Evolutionary conservation across 2,797 vertebrate genomes (phyloP).

Genomic region (Centropyge bicolor): DNA sequence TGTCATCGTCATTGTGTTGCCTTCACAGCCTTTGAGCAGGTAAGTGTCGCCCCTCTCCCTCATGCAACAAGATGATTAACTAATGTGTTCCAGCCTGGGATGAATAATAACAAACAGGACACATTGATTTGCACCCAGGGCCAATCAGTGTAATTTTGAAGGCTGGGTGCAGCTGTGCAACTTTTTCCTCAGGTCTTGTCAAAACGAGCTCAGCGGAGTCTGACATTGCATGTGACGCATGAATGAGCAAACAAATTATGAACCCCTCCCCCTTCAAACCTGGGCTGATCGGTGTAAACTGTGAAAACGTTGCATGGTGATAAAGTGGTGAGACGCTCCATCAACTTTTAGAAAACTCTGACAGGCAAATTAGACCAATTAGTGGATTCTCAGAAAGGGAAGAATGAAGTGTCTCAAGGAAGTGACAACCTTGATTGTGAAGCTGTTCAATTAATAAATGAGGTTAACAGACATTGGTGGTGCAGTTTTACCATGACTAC

Average conservation of each 20-base stretch:
- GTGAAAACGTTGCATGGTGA: conserved; percentile 7
- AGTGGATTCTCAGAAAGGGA: neutral
- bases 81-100: neutral
- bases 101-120: neutral
- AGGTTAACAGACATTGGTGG: neutral
- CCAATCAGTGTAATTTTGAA: conserved; percentile 30
- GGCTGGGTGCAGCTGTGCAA: conserved; percentile 23
- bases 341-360: conserved; percentile 14
- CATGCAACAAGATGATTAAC: conserved; percentile 12
- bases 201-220: conserved; percentile 35
- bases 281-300: conserved; percentile 38
- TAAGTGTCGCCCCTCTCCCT: neutral
- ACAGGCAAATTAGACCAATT: conserved; percentile 5
- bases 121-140: conserved; percentile 26
- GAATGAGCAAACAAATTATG: conserved; percentile 63
- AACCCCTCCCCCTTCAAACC: conserved; percentile 30
- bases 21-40: conserved; percentile 10
- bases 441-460: neutral
- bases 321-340: conserved; percentile 12
- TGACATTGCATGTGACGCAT: conserved; percentile 56
- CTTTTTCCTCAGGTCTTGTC: conserved; percentile 40
- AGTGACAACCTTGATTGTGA: too few relatives aligned
- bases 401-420: neutral
- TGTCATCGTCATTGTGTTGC: conserved; percentile 22
- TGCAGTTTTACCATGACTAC: neutral